Evolutionary conservation across 2,113 vertebrate species (phyloP).

Genomic region (Prunella fulvescens): DNA sequence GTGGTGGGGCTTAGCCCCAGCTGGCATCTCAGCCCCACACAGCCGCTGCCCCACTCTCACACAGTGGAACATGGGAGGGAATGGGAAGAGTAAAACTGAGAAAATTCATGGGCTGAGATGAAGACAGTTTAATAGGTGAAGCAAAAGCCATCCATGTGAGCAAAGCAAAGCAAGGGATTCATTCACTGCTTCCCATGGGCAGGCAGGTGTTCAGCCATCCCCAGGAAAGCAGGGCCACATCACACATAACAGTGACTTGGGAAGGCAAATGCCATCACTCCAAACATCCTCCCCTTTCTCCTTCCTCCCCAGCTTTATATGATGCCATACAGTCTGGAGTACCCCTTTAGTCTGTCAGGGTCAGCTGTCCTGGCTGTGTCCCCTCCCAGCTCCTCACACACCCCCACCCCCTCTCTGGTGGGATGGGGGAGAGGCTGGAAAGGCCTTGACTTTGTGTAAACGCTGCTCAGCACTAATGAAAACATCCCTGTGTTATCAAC

Average conservation of each 20-base stretch:
- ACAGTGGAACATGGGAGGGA: accelerated
- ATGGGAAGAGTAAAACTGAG: neutral
- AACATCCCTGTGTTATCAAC: neutral
- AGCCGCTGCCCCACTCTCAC: neutral
- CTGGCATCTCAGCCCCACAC: accelerated
- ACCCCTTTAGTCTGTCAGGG: neutral
- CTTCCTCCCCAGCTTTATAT: neutral
- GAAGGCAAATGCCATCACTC: neutral
- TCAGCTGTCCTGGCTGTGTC: neutral
- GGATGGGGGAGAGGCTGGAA: neutral
- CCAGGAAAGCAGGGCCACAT: neutral
- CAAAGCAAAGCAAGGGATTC: neutral
- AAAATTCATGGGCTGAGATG: neutral
- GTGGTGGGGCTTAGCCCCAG: neutral
- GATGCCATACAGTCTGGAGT: neutral
- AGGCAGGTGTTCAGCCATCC: neutral
- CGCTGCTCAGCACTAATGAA: neutral
- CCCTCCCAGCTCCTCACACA: neutral
- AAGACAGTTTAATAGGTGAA: neutral
- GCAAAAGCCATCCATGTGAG: accelerated
- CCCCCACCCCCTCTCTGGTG: neutral
- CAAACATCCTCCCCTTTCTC: neutral
- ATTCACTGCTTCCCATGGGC: neutral
- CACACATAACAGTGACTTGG: neutral
- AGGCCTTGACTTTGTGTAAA: neutral